Evolutionary conservation across 1,140 invertebrate genomes (phyloP).

Genomic region (Drosophila punjabiensis): DNA sequence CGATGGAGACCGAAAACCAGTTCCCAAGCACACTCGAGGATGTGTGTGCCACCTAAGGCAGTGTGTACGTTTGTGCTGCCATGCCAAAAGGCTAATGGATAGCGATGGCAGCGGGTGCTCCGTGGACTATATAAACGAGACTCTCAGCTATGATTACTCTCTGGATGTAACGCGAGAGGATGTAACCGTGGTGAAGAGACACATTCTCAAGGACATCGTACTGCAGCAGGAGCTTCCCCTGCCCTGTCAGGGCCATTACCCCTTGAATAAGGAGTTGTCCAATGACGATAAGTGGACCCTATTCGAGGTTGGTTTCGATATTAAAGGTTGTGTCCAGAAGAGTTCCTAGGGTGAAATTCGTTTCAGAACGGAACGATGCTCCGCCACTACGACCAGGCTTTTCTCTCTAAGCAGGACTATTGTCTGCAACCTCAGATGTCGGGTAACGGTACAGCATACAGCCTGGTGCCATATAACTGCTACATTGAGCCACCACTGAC

Average conservation of each 20-base stretch:
- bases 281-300: slow-evolving; percentile 40
- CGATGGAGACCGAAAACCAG: slow-evolving; percentile 5
- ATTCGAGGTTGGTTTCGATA: slow-evolving; percentile 47
- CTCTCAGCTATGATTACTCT: slow-evolving; percentile 9
- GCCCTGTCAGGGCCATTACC: slow-evolving; percentile 36
- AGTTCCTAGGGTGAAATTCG: too few relatives aligned
- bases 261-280: not conserved
- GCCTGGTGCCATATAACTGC: slow-evolving; percentile 18
- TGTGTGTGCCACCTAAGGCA: slow-evolving; percentile 52
- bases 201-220: slow-evolving; percentile 36
- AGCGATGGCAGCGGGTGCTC: slow-evolving; percentile 10
- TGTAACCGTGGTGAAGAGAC: slow-evolving; percentile 5
- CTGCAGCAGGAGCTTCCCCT: slow-evolving; percentile 48
- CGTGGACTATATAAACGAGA: not conserved
- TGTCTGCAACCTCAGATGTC: slow-evolving; percentile 40
- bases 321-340: not conserved
- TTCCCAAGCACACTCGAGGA: slow-evolving; percentile 46
- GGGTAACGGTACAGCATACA: not conserved
- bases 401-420: slow-evolving; percentile 41
- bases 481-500: not conserved
- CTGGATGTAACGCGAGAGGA: slow-evolving; percentile 45
- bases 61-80: slow-evolving; percentile 65
- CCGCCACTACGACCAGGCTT: slow-evolving; percentile 3
- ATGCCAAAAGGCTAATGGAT: not conserved
- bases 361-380: slow-evolving; percentile 54